phyloP scores from a whole-genome alignment of 2,888 invertebrate genomes.

The Agrochola circellaris region DNA sequence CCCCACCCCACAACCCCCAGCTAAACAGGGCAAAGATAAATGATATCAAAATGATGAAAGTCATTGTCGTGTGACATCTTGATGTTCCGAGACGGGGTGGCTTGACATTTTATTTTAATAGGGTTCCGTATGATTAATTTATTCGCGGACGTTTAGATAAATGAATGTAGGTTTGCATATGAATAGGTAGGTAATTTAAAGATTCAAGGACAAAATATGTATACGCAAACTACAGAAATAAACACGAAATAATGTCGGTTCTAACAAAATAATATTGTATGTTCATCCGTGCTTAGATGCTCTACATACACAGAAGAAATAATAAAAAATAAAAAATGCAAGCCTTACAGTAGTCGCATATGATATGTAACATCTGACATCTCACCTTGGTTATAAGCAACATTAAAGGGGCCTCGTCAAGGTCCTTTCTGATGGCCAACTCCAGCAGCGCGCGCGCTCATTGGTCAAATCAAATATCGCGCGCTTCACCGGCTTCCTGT shows the following conservation, averaged over 20 bases:
- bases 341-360: too few relatives aligned
- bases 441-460: too few relatives aligned
- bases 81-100: conserved; percentile 49
- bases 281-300: neutral
- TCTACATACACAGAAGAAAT: too few relatives aligned
- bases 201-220: neutral
- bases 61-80: conserved; percentile 67
- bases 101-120: conserved; percentile 59
- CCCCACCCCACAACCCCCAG: conserved; percentile 37
- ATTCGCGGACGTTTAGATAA: conserved; percentile 44
- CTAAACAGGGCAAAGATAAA: conserved; percentile 55
- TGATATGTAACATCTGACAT: too few relatives aligned
- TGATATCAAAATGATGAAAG: conserved; percentile 74
- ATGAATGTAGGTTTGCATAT: conserved; percentile 21
- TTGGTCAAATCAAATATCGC: too few relatives aligned
- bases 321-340: too few relatives aligned
- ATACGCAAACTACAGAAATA: neutral
- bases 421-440: too few relatives aligned
- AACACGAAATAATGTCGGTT: neutral
- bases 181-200: neutral
- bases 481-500: too few relatives aligned
- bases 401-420: too few relatives aligned
- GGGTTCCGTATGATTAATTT: conserved; percentile 62
- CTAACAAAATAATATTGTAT: neutral
- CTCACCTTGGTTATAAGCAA: too few relatives aligned